Percentiles rank a stretch among this genome's conserved stretches.
These are phyloP conservation scores for Rhineura floridana DNA, from an alignment of 2,113 vertebrate species.

Conservation along the genomic window DNA sequence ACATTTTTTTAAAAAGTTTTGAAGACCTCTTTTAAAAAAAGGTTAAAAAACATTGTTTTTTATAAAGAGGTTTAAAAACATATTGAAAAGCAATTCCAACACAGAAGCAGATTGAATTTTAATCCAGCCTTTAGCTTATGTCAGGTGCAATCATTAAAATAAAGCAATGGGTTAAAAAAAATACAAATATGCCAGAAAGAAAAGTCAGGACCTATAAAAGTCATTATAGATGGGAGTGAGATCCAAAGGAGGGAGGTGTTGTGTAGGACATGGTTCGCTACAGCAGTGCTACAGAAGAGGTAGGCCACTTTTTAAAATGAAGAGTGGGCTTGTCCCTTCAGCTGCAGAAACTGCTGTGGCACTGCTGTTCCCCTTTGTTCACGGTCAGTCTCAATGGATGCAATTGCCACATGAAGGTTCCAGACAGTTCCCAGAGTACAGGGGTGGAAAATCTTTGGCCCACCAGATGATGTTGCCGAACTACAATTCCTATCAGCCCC, in stretches of 20 bases:
- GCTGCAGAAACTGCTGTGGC: not conserved
- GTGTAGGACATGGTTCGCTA: not conserved
- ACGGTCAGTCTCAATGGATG: not conserved
- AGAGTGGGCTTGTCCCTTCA: not conserved
- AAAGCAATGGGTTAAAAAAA: slow-evolving; percentile 9
- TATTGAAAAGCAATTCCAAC: too few species aligned
- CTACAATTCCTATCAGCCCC: too few species aligned
- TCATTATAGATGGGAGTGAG: not conserved
- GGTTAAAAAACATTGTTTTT: too few species aligned
- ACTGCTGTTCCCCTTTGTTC: not conserved
- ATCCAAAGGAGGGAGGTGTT: not conserved
- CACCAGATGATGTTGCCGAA: too few species aligned
- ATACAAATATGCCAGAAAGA: slow-evolving; percentile 2
- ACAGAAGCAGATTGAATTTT: too few species aligned
- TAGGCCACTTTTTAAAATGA: not conserved
- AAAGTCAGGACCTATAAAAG: not conserved
- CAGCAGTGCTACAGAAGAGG: not conserved
- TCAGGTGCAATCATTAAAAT: slow-evolving; percentile 16
- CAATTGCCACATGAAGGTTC: not conserved
- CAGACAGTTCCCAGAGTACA: not conserved
- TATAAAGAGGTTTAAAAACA: too few species aligned
- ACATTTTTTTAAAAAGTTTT: too few species aligned
- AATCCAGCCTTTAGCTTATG: not conserved
- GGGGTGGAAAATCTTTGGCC: too few species aligned
- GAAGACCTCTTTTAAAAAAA: too few species aligned